Conservation (phyloP, 2,797 vertebrate species). For the Sciurus vulgaris region DNA sequence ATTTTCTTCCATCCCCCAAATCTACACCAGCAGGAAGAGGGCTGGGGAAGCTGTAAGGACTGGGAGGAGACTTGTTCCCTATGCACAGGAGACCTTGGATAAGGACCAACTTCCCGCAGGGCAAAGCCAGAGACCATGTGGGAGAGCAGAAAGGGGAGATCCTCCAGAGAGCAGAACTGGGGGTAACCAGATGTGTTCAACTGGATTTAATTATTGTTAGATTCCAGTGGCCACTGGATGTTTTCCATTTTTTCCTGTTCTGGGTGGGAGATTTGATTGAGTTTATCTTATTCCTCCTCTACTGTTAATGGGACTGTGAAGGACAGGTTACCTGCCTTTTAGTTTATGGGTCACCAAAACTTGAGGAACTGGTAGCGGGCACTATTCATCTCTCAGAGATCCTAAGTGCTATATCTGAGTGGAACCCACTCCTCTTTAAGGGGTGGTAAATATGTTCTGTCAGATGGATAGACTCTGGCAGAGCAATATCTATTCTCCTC, state of each 20-base stretch:
- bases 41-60: neutral
- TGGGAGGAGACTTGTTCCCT: neutral
- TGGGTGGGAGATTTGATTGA: neutral
- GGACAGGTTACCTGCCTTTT: neutral
- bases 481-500: neutral
- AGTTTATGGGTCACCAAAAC: neutral
- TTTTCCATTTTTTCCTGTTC: neutral
- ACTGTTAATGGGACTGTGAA: neutral
- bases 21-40: neutral
- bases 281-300: slow-evolving; percentile 12
- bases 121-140: neutral
- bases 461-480: neutral
- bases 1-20: neutral
- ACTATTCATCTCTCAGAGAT: neutral
- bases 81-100: neutral
- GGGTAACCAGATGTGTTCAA: neutral
- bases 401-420: neutral
- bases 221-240: neutral
- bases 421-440: neutral
- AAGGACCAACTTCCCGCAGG: neutral
- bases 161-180: neutral
- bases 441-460: neutral
- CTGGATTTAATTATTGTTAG: neutral
- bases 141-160: neutral
- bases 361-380: neutral